phyloP scores from a whole-genome alignment of 2,888 invertebrate species.

The Pristionchus maxplancki region DNA sequence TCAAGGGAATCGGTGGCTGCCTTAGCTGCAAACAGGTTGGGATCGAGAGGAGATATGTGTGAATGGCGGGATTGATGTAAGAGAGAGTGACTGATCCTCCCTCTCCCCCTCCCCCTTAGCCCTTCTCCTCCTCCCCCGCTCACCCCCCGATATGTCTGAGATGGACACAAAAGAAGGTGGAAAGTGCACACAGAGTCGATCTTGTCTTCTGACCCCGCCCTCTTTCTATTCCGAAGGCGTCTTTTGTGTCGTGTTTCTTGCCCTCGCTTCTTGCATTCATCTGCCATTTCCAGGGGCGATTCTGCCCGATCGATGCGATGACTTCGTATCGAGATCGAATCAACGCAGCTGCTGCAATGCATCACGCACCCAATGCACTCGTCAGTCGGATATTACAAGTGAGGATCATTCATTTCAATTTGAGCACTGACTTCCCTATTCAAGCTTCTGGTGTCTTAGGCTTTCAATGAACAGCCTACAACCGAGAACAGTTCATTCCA shows the following conservation, averaged over 20 bases:
- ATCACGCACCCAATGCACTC: constrained; percentile 59
- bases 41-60: constrained; percentile 43
- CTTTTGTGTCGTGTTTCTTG: constrained; percentile 20
- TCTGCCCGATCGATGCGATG: constrained; percentile 39
- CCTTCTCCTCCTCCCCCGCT: background rate
- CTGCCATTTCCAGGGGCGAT: background rate
- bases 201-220: constrained; percentile 23
- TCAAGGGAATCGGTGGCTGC: constrained; percentile 41
- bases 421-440: background rate
- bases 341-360: constrained; percentile 49
- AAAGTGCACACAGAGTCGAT: constrained; percentile 29
- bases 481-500: background rate
- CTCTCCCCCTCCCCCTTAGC: background rate
- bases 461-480: background rate
- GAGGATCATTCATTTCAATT: background rate
- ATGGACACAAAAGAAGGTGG: constrained; percentile 18
- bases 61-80: constrained; percentile 29
- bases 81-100: constrained; percentile 33
- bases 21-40: constrained; percentile 21
- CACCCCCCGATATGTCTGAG: constrained; percentile 34
- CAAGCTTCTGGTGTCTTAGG: too few relatives aligned
- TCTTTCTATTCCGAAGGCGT: background rate
- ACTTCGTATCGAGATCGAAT: constrained; percentile 48
- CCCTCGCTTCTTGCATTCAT: background rate
- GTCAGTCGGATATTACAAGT: constrained; percentile 67